These are phyloP conservation scores for Falco novaeseelandiae DNA, from an alignment of 2,797 vertebrate genomes.

Conservation along the genomic window DNA sequence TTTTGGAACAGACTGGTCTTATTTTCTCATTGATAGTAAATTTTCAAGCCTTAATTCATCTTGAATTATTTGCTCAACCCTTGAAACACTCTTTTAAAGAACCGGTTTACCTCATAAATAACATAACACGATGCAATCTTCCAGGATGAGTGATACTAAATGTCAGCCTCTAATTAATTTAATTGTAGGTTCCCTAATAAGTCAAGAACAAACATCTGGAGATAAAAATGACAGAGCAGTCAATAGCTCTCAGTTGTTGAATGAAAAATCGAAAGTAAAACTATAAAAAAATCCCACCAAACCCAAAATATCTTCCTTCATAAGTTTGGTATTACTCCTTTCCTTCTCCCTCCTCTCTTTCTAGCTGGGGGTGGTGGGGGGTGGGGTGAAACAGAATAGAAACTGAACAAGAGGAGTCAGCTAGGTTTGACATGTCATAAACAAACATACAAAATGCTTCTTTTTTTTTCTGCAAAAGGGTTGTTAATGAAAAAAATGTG, in stretches of 20 bases:
- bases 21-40: not conserved
- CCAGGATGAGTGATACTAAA: not conserved
- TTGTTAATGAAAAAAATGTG: not conserved
- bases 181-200: not conserved
- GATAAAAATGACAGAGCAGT: not conserved
- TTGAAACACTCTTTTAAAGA: not conserved
- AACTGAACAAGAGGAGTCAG: not conserved
- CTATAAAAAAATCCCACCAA: too few species aligned
- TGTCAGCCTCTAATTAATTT: not conserved
- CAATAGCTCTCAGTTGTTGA: not conserved
- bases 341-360: not conserved
- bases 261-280: not conserved
- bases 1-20: not conserved
- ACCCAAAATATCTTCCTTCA: not conserved
- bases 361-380: too few species aligned
- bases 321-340: not conserved
- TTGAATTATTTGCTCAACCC: not conserved
- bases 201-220: conserved; percentile 28
- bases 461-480: not conserved
- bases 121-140: not conserved
- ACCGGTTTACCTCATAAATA: not conserved
- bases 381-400: not conserved
- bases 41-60: conserved; percentile 10
- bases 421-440: not conserved
- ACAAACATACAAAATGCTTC: not conserved